Percentiles rank a stretch among this genome's conserved stretches.
phyloP scores from a whole-genome alignment of 2,113 vertebrate genomes.

The Indicator indicator region DNA sequence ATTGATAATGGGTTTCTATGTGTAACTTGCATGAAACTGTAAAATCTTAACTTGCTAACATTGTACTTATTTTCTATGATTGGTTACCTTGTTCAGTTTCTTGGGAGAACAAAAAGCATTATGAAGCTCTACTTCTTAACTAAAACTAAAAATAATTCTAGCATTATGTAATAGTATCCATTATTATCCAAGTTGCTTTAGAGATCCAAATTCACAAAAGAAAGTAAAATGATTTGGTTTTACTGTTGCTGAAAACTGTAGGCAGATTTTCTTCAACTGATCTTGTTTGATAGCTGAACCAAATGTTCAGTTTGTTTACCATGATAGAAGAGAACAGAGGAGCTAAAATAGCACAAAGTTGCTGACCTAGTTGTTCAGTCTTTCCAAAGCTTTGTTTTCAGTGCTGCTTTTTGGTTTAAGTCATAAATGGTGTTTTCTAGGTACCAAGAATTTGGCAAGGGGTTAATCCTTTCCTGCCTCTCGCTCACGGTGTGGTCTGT shows the following conservation, averaged over 20 bases:
- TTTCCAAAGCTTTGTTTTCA: not conserved
- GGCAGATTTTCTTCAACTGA: not conserved
- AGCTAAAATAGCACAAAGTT: not conserved
- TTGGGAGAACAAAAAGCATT: not conserved
- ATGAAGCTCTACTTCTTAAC: not conserved
- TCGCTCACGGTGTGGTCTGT: not conserved
- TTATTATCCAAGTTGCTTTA: not conserved
- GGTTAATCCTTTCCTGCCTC: not conserved
- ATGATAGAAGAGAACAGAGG: not conserved
- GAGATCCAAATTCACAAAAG: not conserved
- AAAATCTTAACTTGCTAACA: not conserved
- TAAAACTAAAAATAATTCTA: not conserved
- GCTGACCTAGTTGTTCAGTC: not conserved
- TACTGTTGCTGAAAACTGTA: not conserved
- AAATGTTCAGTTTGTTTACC: not conserved
- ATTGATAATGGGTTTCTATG: not conserved
- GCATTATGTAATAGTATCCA: not conserved
- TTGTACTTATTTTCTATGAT: not conserved
- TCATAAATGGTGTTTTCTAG: not conserved
- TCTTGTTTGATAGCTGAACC: not conserved
- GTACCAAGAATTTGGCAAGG: not conserved
- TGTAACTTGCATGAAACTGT: not conserved
- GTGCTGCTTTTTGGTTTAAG: not conserved
- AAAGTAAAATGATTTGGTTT: not conserved
- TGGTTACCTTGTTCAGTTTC: not conserved